Evolutionary conservation across 2,113 vertebrate genomes (phyloP).

Genomic region (Nesospiza acunhae): DNA sequence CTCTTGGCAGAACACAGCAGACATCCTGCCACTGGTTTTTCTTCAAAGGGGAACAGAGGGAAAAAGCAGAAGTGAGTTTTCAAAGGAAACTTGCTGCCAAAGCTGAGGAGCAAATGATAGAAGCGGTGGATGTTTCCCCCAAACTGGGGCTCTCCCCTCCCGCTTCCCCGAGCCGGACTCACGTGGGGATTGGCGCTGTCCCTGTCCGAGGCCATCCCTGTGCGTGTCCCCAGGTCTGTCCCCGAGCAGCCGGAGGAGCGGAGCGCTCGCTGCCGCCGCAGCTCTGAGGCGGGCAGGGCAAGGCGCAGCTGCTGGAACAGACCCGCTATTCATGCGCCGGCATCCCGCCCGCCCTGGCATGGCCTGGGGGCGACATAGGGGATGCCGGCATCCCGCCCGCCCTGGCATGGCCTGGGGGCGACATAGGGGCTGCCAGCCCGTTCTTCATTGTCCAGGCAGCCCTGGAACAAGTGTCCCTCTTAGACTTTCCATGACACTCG

Average conservation of each 20-base stretch:
- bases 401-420: conserved; percentile 25
- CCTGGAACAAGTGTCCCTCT: conserved; percentile 6
- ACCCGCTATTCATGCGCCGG: conserved; percentile 73
- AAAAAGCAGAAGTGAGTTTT: not conserved
- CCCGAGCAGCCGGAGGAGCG: not conserved
- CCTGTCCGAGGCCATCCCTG: conserved; percentile 44
- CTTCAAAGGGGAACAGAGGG: not conserved
- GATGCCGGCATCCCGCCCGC: not conserved
- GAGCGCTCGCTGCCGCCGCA: not conserved
- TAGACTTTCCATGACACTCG: not conserved
- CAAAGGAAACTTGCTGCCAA: not conserved
- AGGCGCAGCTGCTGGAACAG: conserved; percentile 71
- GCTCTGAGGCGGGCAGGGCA: not conserved
- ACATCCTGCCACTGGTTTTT: not conserved
- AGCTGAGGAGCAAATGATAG: not conserved
- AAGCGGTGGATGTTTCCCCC: not conserved
- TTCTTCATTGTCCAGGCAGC: conserved; percentile 30
- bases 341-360: conserved; percentile 30
- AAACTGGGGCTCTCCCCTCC: not conserved
- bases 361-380: no score
- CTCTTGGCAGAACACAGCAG: not conserved
- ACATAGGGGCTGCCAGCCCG: not conserved
- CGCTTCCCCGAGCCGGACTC: conserved; percentile 21
- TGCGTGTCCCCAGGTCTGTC: not conserved
- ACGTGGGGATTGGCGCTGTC: conserved; percentile 66